These are phyloP conservation scores for Orchesella flavescens DNA, from an alignment of 2,888 invertebrate species.

Conservation along the genomic window DNA sequence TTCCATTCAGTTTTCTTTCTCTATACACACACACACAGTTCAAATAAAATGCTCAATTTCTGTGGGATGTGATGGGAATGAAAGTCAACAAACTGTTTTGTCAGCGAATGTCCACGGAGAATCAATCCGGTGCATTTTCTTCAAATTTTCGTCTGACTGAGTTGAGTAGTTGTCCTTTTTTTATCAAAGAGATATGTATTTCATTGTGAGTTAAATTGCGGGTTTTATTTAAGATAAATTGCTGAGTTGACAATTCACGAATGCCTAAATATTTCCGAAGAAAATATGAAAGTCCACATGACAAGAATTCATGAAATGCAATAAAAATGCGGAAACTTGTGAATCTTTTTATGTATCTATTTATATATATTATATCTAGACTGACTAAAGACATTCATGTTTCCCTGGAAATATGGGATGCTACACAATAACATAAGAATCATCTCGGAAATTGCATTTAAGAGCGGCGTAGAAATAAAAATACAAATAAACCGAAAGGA, in stretches of 20 bases:
- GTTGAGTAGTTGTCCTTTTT: not conserved
- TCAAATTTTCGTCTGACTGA: not conserved
- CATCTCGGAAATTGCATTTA: not conserved
- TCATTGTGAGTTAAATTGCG: not conserved
- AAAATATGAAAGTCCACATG: constrained; percentile 45
- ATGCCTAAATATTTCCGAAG: constrained; percentile 22
- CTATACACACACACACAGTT: too few relatives aligned
- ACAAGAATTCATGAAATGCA: constrained; percentile 53
- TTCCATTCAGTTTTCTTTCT: not conserved
- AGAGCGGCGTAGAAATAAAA: not conserved
- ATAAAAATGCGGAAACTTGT: constrained; percentile 33
- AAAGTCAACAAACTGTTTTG: constrained; percentile 50
- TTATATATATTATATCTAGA: not conserved
- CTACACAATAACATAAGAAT: too few relatives aligned
- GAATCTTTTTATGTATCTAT: not conserved
- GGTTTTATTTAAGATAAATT: constrained; percentile 56
- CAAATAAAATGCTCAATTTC: too few relatives aligned
- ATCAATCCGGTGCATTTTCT: constrained; percentile 44
- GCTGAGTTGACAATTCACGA: constrained; percentile 59
- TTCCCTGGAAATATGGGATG: too few relatives aligned
- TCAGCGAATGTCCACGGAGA: constrained; percentile 57
- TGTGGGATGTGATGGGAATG: constrained; percentile 47
- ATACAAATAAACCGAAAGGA: not conserved
- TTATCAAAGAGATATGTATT: not conserved
- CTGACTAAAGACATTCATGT: too few relatives aligned